Percentiles rank a stretch among this genome's conserved stretches.
phyloP scores from a whole-genome alignment of 2,888 invertebrate species.

The Aspidiotus destructor region DNA sequence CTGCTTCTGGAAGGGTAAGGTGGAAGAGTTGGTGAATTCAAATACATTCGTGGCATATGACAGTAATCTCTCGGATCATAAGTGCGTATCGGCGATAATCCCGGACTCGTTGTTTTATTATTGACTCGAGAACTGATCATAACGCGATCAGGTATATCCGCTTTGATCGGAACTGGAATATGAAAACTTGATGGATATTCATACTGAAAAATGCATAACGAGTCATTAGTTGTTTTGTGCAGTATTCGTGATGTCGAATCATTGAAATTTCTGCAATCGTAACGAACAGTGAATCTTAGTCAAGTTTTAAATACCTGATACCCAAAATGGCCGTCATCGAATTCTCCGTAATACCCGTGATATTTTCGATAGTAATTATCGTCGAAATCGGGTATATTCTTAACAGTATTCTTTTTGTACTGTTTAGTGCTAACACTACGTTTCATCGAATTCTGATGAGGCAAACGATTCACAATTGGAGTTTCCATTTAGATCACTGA shows the following conservation, averaged over 20 bases:
- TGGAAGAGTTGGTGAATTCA: slow-evolving; percentile 15
- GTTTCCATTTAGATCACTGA: slow-evolving; percentile 14
- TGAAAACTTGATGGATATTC: slow-evolving; percentile 11
- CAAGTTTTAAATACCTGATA: slow-evolving; percentile 16
- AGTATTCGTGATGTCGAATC: no score
- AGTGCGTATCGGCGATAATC: slow-evolving; percentile 19
- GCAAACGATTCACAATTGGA: slow-evolving; percentile 26
- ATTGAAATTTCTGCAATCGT: not conserved
- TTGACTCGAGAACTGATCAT: slow-evolving; percentile 26
- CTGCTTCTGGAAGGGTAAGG: slow-evolving; percentile 14
- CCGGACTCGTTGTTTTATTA: slow-evolving; percentile 19
- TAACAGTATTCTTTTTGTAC: slow-evolving; percentile 25
- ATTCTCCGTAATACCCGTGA: slow-evolving; percentile 24
- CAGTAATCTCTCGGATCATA: slow-evolving; percentile 26
- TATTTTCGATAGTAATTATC: slow-evolving; percentile 22
- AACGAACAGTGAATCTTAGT: not conserved
- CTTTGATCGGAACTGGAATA: slow-evolving; percentile 25
- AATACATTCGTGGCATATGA: slow-evolving; percentile 25
- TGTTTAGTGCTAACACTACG: slow-evolving; percentile 22
- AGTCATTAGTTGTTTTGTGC: no score
- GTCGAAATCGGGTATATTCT: slow-evolving; percentile 25
- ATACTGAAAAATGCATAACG: not conserved
- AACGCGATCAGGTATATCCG: slow-evolving; percentile 28
- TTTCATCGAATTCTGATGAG: slow-evolving; percentile 25
- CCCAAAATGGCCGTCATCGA: slow-evolving; percentile 32